Percentiles rank a stretch among this genome's conserved stretches.
phyloP scores from a whole-genome alignment of 2,113 vertebrate genomes.

The Scolopax mira region DNA sequence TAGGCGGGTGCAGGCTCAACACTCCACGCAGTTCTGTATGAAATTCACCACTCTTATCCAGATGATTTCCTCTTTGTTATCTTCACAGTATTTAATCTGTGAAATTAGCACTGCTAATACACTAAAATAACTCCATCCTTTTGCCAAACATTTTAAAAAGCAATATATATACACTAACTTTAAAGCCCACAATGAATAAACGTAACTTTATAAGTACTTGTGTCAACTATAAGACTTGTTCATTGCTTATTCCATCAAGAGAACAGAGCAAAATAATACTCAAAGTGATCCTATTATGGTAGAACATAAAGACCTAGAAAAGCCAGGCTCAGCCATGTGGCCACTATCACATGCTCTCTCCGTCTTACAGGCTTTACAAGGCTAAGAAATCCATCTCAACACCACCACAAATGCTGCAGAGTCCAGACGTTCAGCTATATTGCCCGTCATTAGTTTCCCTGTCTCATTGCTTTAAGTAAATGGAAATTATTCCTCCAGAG shows the following conservation, averaged over 20 bases:
- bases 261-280: background rate
- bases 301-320: background rate
- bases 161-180: background rate
- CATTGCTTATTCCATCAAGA: background rate
- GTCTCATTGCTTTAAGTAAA: background rate
- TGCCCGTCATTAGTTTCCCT: background rate
- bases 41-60: background rate
- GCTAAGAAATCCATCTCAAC: background rate
- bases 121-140: background rate
- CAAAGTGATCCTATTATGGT: background rate
- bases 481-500: background rate
- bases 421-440: background rate
- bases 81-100: background rate
- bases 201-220: background rate
- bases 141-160: background rate
- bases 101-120: background rate
- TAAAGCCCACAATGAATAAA: background rate
- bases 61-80: background rate
- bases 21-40: fast-evolving
- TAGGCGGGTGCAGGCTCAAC: background rate
- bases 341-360: fast-evolving
- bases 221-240: background rate
- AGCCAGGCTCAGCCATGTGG: background rate
- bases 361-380: fast-evolving
- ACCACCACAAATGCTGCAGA: fast-evolving